Conservation (phyloP, 2,113 vertebrate species). For the Corythornis cristatus region DNA sequence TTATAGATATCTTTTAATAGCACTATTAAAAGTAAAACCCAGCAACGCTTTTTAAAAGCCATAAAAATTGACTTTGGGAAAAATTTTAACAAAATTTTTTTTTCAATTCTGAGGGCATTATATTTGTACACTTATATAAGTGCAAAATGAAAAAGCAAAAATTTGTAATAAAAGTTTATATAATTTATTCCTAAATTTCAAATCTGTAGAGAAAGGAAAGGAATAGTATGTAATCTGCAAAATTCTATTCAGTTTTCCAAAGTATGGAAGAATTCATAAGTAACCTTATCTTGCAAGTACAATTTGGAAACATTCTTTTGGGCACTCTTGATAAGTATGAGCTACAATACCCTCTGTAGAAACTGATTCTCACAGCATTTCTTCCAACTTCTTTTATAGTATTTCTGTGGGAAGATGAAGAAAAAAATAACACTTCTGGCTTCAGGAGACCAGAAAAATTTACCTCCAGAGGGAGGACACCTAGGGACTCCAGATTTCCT, state of each 20-base stretch:
- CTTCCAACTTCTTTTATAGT: background rate
- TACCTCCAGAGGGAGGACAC: background rate
- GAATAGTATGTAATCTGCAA: background rate
- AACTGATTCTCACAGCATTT: background rate
- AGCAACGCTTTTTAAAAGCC: background rate
- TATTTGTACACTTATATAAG: background rate
- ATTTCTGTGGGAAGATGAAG: background rate
- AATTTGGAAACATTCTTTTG: background rate
- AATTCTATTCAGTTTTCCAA: background rate
- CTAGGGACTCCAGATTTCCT: background rate
- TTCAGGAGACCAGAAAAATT: background rate
- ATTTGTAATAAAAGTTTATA: background rate
- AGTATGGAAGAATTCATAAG: fast-evolving
- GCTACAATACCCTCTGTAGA: background rate
- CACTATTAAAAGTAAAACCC: background rate
- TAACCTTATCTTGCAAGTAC: background rate
- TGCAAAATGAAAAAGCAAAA: background rate
- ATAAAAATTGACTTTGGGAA: background rate
- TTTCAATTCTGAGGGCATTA: background rate
- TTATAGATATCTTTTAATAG: background rate
- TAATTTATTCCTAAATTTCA: background rate
- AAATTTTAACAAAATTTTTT: background rate
- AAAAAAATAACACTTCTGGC: background rate
- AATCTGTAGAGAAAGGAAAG: background rate
- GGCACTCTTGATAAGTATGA: background rate